Percentiles rank a stretch among this genome's conserved stretches.
Evolutionary conservation across 2,888 invertebrate genomes (phyloP).

Genomic region (Fragum sueziense): DNA sequence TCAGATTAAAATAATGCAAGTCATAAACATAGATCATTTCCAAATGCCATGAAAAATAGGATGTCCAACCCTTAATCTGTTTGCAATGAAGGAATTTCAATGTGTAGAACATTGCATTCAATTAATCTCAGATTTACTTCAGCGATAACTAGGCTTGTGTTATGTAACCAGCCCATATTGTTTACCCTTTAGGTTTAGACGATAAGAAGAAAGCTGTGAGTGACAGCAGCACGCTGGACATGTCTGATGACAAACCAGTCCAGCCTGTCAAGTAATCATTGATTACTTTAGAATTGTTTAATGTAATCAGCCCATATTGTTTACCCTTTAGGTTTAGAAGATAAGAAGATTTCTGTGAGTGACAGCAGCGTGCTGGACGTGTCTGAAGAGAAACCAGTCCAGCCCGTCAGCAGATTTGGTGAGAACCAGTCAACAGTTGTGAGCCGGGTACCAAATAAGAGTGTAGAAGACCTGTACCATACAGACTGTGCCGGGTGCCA

Average conservation of each 20-base stretch:
- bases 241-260: too few species aligned
- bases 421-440: slow-evolving; percentile 73
- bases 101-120: too few species aligned
- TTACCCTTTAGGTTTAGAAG: slow-evolving; percentile 38
- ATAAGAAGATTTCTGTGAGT: slow-evolving; percentile 31
- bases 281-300: too few species aligned
- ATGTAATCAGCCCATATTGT: neutral
- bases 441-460: slow-evolving; percentile 76
- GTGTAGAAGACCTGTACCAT: slow-evolving; percentile 75
- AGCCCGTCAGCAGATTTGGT: slow-evolving; percentile 62
- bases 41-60: too few species aligned
- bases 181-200: slow-evolving; percentile 34
- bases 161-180: neutral
- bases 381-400: slow-evolving; percentile 44
- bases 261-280: too few species aligned
- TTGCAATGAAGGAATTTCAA: too few species aligned
- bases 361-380: slow-evolving; percentile 32
- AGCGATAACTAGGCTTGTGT: too few species aligned
- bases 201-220: slow-evolving; percentile 36
- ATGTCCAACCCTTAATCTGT: too few species aligned
- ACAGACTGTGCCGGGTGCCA: slow-evolving; percentile 63
- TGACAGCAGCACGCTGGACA: slow-evolving; percentile 30
- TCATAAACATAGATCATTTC: too few species aligned
- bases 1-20: too few species aligned
- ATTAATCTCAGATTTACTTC: too few species aligned